These are phyloP conservation scores for Bhutanitis thaidina DNA, from an alignment of 2,888 invertebrate genomes.

Conservation along the genomic window DNA sequence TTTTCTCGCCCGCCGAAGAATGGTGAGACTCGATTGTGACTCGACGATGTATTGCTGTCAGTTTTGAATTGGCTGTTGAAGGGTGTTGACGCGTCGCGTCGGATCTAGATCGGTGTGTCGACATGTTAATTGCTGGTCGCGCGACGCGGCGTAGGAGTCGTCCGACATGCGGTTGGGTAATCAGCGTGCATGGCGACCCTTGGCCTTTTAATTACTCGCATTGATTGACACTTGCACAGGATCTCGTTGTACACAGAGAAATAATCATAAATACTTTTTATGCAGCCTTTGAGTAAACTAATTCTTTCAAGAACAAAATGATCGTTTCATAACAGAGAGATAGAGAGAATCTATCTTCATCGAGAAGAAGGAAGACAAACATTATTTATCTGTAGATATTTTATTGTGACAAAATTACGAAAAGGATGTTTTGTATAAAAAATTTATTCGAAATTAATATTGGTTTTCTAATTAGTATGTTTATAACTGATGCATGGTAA, in stretches of 20 bases:
- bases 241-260: not conserved
- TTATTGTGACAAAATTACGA: too few relatives aligned
- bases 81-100: slow-evolving; percentile 63
- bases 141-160: slow-evolving; percentile 41
- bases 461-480: too few relatives aligned
- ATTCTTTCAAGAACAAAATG: too few relatives aligned
- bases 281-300: too few relatives aligned
- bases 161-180: slow-evolving; percentile 18
- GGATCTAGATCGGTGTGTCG: slow-evolving; percentile 62
- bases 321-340: too few relatives aligned
- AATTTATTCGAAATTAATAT: too few relatives aligned
- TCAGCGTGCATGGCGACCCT: slow-evolving; percentile 19
- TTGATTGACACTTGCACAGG: not conserved
- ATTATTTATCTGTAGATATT: too few relatives aligned
- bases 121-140: slow-evolving; percentile 69
- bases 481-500: too few relatives aligned
- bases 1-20: slow-evolving; percentile 41
- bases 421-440: too few relatives aligned
- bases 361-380: too few relatives aligned
- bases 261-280: not conserved
- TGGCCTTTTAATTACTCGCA: slow-evolving; percentile 25
- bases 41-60: slow-evolving; percentile 67
- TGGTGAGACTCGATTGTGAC: slow-evolving; percentile 55
- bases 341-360: too few relatives aligned
- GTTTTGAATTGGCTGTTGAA: slow-evolving; percentile 62